A percentile compares a stretch with the other conserved stretches of the same genome.
phyloP scores from a whole-genome alignment of 2,888 invertebrate genomes.

The Lepetodrilus schrolli region DNA sequence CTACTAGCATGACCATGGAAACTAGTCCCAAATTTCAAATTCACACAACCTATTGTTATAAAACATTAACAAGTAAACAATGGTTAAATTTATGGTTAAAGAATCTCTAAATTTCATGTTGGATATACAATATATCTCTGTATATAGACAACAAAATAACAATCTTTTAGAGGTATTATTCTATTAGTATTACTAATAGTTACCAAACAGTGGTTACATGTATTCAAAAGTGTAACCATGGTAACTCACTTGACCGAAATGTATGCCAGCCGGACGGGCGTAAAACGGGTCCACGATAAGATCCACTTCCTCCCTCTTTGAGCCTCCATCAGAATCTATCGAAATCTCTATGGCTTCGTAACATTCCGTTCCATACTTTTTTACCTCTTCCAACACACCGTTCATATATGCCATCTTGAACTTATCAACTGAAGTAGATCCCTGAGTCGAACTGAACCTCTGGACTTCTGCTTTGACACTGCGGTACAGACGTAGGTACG shows the following conservation, averaged over 20 bases:
- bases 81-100: no score
- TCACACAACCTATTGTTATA: no score
- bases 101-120: no score
- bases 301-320: background rate
- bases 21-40: no score
- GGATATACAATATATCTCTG: no score
- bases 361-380: background rate
- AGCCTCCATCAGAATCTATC: background rate
- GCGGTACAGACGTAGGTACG: background rate
- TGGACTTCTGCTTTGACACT: background rate
- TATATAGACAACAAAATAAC: no score
- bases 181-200: no score
- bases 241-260: background rate
- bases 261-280: background rate
- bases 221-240: no score
- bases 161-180: no score
- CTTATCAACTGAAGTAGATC: background rate
- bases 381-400: slow-evolving; percentile 6
- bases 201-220: no score
- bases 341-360: background rate
- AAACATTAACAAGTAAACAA: no score
- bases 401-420: background rate
- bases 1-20: no score
- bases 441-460: background rate
- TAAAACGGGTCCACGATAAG: background rate